Base-by-base conservation (phyloP, 2,888 invertebrate species). In the Megalurothrips usitatus region DNA sequence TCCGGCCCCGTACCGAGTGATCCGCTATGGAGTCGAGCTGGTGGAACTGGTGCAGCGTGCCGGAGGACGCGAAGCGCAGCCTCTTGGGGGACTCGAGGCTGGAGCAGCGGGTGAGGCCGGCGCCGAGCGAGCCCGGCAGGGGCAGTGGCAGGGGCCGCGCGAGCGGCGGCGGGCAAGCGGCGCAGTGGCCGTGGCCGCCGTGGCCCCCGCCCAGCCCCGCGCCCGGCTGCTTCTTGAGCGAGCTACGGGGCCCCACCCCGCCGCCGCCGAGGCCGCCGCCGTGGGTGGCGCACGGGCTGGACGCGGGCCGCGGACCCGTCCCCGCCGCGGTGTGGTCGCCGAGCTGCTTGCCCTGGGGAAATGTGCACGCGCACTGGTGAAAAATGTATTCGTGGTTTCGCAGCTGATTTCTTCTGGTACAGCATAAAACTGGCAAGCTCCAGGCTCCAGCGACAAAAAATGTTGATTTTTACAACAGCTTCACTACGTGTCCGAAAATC, bases 1-100 rank as follows among this genome's bases (percentile, higher is more conserved):
- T 9, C n/a, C 68, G 26, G 8, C 0, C 26, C 19, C 68, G 9
- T 23, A 68, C 68, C 68, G 68, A 19, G 68, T 68, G n/a, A 23
- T 84, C 83, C 68, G 82, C 82, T 80, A 82, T 82, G n/a, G 82
- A 81, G 75, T 82, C 82, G 48, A 82, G 81, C 81, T 82, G 82
- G 19, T 84, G 84, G 68, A 87, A 88, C 82, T 90, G 89, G 26
- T 89, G 89, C 82, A 90, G 89, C 80, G 82, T 83, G 81, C 83
- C 84, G 23, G 92, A 92, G 34, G 92, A 91, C 1, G 94, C 94
- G 85, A 95, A 95, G 82, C 95, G 89, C 82, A 95, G 87, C 84
- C 93, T 92, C 86, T 95, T 95, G 80, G 95, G 94, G 83, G 95
- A 95, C 87, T 95, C 95, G 85, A 94, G 90, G 86, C 94, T 95